Conservation (phyloP, 2,888 invertebrate species). For the Lampropteryx suffumata region DNA sequence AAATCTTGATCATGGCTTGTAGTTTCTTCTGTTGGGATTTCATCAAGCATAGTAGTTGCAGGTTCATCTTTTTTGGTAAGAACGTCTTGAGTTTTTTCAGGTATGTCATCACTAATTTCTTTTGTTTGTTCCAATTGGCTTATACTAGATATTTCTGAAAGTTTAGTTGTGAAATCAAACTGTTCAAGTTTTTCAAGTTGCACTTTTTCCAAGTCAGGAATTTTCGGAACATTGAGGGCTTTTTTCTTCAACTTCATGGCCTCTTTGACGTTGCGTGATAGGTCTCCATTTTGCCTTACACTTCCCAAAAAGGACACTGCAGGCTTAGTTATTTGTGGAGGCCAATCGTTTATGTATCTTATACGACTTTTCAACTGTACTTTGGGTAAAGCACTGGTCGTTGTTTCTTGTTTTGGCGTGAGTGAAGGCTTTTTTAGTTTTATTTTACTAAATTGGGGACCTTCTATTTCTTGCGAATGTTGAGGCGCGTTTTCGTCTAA, state of each 20-base stretch:
- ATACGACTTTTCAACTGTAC: constrained; percentile 88
- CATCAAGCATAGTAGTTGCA: neutral
- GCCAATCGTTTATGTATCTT: constrained; percentile 83
- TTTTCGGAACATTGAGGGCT: constrained; percentile 75
- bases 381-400: constrained; percentile 81
- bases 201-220: constrained; percentile 73
- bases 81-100: constrained; percentile 29
- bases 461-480: constrained; percentile 80
- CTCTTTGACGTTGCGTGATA: constrained; percentile 87
- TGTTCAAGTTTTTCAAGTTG: constrained; percentile 79
- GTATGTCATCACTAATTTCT: constrained; percentile 26
- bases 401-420: constrained; percentile 72
- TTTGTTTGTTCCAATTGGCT: constrained; percentile 42
- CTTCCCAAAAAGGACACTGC: constrained; percentile 80
- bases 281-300: constrained; percentile 83
- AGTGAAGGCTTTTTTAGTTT: constrained; percentile 85
- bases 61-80: neutral
- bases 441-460: constrained; percentile 85
- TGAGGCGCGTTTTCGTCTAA: constrained; percentile 79
- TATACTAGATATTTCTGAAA: constrained; percentile 29
- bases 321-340: constrained; percentile 81
- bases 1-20: neutral
- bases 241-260: constrained; percentile 84
- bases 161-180: constrained; percentile 42
- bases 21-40: neutral